Base-by-base conservation (phyloP, 1,140 invertebrate species). In the Temnothorax longispinosus region DNA sequence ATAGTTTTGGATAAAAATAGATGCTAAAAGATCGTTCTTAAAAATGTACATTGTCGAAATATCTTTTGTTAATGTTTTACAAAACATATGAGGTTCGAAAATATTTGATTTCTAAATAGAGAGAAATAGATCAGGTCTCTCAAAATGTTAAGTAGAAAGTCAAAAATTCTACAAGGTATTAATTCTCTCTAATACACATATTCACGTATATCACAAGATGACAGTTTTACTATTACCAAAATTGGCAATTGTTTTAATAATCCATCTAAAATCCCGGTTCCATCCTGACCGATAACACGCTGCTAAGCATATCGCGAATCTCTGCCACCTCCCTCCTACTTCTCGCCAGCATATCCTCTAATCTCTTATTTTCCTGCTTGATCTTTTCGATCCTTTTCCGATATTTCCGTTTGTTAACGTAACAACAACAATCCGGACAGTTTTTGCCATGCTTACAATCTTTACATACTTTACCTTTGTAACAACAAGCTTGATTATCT, bases 201-300 rank as follows among this genome's bases (percentile, higher is more conserved):
- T 72, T 18, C 18, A 18, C 15, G 50, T 35, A 80, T 85, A 50
- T 75, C 44, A 72, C 77, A 44, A 89, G n/a, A 41, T 54, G 6
- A 77, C 47, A 50, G 56, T 89, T 85, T 60, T 76, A 32, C 44
- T 69, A n/a, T 69, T 21, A 50, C 38, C 38, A 60, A 35, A 60
- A 67, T 13, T 27, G 41, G 44, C 15, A 69, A 56, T 13, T 35
- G 0, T 38, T 58, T 11, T 50, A 32, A n/a, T 7, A 47, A 67
- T 41, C 7, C 8, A 38, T 7, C 52, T 81, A 90, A 91, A 94
- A 94, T 80, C 94, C 94, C 11, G 94, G 94, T 74, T 95, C 94
- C 92, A 94, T 93, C 64, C 91, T 94, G 15, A 94, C 94, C 0
- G 93, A 94, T 72, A 93, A 86, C 7, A 94, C 93, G 21, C n/a